Evolutionary conservation across 2,888 invertebrate genomes (phyloP).

Genomic region (Calliphora vomitoria): DNA sequence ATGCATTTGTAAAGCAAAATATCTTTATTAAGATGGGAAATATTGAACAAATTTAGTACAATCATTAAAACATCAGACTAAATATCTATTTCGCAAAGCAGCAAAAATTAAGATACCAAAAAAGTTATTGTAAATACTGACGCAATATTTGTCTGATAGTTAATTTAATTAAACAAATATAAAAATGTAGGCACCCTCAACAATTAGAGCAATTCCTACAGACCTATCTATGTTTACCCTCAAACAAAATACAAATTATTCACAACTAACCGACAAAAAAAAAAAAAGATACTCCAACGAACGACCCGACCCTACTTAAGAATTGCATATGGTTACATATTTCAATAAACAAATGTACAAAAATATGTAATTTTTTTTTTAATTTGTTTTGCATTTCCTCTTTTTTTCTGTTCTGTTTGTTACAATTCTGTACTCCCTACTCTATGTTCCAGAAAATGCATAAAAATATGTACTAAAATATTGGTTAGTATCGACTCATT

Average conservation of each 20-base stretch:
- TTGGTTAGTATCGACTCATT: constrained; percentile 53
- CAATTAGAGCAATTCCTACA: neutral
- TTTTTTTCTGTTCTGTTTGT: constrained; percentile 18
- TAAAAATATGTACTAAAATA: constrained; percentile 16
- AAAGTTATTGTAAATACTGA: no score
- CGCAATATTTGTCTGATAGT: no score
- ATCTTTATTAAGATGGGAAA: no score
- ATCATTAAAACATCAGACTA: no score
- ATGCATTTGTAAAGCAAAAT: no score
- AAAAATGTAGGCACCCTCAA: no score
- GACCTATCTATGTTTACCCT: neutral
- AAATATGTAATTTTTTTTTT: neutral
- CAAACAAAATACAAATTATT: neutral
- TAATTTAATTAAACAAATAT: no score
- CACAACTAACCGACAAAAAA: neutral
- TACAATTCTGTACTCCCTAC: constrained; percentile 37
- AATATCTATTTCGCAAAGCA: no score
- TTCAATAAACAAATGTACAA: constrained; percentile 5
- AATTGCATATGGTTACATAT: constrained; percentile 47
- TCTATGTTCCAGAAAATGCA: constrained; percentile 21
- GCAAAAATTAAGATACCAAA: no score
- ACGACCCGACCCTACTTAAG: constrained; percentile 31
- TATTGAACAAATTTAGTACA: no score
- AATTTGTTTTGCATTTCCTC: constrained; percentile 42
- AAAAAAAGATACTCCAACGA: neutral